Percentiles rank a stretch among this genome's conserved stretches.
Conservation (phyloP, 2,888 invertebrate species). For the Empis livida region DNA sequence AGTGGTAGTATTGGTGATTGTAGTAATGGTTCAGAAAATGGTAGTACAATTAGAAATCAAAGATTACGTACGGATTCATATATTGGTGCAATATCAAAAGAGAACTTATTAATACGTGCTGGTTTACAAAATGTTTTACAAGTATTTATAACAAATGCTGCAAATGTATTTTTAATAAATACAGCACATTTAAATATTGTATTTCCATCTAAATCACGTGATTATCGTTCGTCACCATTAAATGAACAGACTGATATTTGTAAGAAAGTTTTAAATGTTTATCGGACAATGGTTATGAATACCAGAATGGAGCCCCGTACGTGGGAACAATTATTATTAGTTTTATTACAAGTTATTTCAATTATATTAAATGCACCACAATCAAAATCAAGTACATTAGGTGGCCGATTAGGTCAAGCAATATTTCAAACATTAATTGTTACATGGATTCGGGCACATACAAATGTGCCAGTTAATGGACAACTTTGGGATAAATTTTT, state of each 20-base stretch:
- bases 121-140: conserved; percentile 54
- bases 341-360: conserved; percentile 83
- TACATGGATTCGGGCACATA: conserved; percentile 95
- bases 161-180: conserved; percentile 76
- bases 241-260: conserved; percentile 94
- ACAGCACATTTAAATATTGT: conserved; percentile 37
- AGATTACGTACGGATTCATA: conserved; percentile 74
- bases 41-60: conserved; percentile 35
- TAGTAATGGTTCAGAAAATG: conserved; percentile 13
- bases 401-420: conserved; percentile 70
- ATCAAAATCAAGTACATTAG: conserved; percentile 50
- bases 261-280: conserved; percentile 90
- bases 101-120: conserved; percentile 66
- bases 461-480: conserved; percentile 79
- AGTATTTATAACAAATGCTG: conserved; percentile 83
- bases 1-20: conserved; percentile 4
- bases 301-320: conserved; percentile 83
- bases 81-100: conserved; percentile 67
- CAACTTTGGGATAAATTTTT: conserved; percentile 92
- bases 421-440: conserved; percentile 89
- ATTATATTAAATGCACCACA: conserved; percentile 63
- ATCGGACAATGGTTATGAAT: conserved; percentile 95
- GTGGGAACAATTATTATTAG: conserved; percentile 81
- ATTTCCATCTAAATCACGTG: conserved; percentile 44
- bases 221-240: conserved; percentile 49